These are phyloP conservation scores for Empidonax alnorum DNA, from an alignment of 2,113 vertebrate species.

Conservation along the genomic window DNA sequence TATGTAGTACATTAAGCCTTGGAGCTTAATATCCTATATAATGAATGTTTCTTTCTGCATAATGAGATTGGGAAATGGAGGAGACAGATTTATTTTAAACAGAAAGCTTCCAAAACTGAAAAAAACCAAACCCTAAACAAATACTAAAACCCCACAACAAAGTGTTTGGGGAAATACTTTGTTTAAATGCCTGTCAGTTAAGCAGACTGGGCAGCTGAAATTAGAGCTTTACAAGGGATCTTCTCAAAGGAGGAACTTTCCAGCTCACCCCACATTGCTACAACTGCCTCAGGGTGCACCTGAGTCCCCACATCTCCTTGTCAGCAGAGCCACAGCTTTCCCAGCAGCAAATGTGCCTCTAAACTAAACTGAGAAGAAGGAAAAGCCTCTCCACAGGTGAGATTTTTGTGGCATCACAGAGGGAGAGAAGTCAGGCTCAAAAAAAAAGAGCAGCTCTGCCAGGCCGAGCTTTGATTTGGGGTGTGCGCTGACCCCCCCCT, in stretches of 20 bases:
- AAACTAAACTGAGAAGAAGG: not conserved
- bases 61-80: not conserved
- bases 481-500: rapidly evolving
- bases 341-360: not conserved
- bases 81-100: not conserved
- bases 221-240: not conserved
- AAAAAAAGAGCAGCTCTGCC: no score
- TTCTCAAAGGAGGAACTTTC: not conserved
- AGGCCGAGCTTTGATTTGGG: not conserved
- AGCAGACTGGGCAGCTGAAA: not conserved
- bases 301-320: not conserved
- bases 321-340: not conserved
- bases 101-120: not conserved
- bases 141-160: not conserved
- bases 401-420: rapidly evolving
- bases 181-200: not conserved
- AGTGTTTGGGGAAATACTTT: not conserved
- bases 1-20: not conserved
- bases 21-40: not conserved
- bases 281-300: not conserved
- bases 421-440: not conserved
- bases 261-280: rapidly evolving
- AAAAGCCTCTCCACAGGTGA: rapidly evolving
- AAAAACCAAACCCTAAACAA: not conserved
- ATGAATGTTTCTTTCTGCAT: not conserved